These are phyloP conservation scores for Mycetomoellerius zeteki DNA, from an alignment of 1,140 invertebrate genomes.

Conservation along the genomic window DNA sequence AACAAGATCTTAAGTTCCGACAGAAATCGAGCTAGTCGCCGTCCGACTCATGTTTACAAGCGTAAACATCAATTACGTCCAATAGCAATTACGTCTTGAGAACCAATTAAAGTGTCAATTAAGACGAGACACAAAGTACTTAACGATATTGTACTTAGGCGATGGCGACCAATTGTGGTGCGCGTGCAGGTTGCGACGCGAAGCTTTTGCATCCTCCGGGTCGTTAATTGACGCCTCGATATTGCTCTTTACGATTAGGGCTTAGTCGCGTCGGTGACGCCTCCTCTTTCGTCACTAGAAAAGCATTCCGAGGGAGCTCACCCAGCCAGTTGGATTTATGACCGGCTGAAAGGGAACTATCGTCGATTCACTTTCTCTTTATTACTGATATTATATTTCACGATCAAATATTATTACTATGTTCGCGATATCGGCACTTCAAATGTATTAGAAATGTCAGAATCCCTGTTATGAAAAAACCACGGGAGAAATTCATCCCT, in stretches of 20 bases:
- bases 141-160: constrained; percentile 32
- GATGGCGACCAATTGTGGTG: constrained; percentile 39
- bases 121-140: constrained; percentile 48
- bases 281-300: constrained; percentile 7
- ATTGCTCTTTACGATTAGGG: constrained; percentile 58
- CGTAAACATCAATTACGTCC: constrained; percentile 44
- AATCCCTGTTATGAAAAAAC: constrained; percentile 23
- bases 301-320: constrained; percentile 34
- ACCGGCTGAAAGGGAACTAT: constrained; percentile 37
- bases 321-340: constrained; percentile 39
- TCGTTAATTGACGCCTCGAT: constrained; percentile 51
- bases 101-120: constrained; percentile 61
- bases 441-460: constrained; percentile 53
- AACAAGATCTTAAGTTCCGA: constrained; percentile 20
- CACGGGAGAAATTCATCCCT: neutral
- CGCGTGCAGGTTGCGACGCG: constrained; percentile 5
- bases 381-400: constrained; percentile 63
- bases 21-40: constrained; percentile 7
- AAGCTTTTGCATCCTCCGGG: constrained; percentile 41
- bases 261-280: neutral
- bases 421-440: neutral
- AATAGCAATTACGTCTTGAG: constrained; percentile 6
- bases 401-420: constrained; percentile 56
- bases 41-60: constrained; percentile 32
- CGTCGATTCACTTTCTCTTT: constrained; percentile 35